Base-by-base conservation (phyloP, 2,888 invertebrate species). In the Rhogogaster chlorosoma region DNA sequence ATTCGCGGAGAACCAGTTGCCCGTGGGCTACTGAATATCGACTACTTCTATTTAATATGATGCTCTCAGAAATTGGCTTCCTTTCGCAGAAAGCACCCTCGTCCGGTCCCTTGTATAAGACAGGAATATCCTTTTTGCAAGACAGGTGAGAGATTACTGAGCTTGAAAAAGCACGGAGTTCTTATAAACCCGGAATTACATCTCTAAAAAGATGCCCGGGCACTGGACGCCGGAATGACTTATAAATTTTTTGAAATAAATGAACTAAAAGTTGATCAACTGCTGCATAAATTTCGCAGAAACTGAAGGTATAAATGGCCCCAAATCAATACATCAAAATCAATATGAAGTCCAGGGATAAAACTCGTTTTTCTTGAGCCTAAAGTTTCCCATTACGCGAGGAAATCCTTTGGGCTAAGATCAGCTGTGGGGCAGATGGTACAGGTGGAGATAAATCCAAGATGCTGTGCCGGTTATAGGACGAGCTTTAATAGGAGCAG, bases 401-500 rank as follows among this genome's bases (percentile, higher is more conserved):
- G 61, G 80, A 61, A 80, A 80, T 61, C 57, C 53, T 53, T 61
- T 38, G 22, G 80, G 36, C 15, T 12, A 26, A 57, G 83, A 83
- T 83, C 83, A 83, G 83, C 83, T 70, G 83, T 83, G 70, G 67
- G 83, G 70, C 83, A 83, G 83, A 67, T 83, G 83, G 42, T 64
- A 64, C 70, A 70, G 83, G 83, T 67, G 83, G 26, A 64, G 38
- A 83, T 64, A 83, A 83, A 83, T 83, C 83, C 45, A 49, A 83
- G 83, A 83, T 67, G 83, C 83, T 83, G 83, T 18, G 42, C 38
- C 45, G 71, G 71, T 45, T 67, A 70, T 49, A 61, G 22, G 70
- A n/a, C 45, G 67, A 18, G 45, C 45, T 70, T 83, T 70, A 49
- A 83, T 67, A 57, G 67, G 45, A 67, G 49, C 67, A 67, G 83